Percentiles rank a stretch among this genome's conserved stretches.
These are phyloP conservation scores for Hyperopisus bebe DNA, from an alignment of 2,113 vertebrate genomes.

Conservation along the genomic window DNA sequence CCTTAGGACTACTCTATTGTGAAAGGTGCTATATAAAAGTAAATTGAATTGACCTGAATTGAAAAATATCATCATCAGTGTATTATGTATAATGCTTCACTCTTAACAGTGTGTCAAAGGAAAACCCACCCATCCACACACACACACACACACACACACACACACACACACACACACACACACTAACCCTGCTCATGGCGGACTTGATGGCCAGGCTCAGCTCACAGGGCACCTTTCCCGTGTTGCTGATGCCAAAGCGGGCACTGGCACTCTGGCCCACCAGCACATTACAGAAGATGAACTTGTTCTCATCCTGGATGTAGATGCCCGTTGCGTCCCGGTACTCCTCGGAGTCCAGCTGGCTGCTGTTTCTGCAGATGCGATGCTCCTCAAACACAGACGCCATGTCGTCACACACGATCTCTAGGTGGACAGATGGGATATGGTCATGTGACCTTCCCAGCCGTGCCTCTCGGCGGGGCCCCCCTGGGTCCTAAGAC, in stretches of 20 bases:
- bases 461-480: not conserved
- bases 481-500: not conserved
- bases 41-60: not conserved
- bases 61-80: not conserved
- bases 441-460: not conserved
- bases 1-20: not conserved
- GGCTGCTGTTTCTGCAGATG: slow-evolving; percentile 58
- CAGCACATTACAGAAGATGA: slow-evolving; percentile 72
- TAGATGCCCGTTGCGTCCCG: slow-evolving; percentile 59
- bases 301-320: slow-evolving; percentile 75
- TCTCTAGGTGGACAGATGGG: slow-evolving; percentile 45
- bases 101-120: not conserved
- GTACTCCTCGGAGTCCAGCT: slow-evolving; percentile 54
- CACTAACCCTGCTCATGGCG: slow-evolving; percentile 59
- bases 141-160: not conserved
- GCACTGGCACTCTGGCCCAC: slow-evolving; percentile 65
- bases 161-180: not conserved
- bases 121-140: not conserved
- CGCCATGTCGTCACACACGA: slow-evolving; percentile 57
- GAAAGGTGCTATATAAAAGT: not conserved
- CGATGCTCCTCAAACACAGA: slow-evolving; percentile 81
- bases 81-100: not conserved
- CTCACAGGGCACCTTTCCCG: slow-evolving; percentile 64
- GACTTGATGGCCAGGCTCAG: slow-evolving; percentile 62
- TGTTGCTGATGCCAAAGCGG: slow-evolving; percentile 74